Evolutionary conservation across 2,113 vertebrate genomes (phyloP).

Genomic region (Actenoides hombroni): DNA sequence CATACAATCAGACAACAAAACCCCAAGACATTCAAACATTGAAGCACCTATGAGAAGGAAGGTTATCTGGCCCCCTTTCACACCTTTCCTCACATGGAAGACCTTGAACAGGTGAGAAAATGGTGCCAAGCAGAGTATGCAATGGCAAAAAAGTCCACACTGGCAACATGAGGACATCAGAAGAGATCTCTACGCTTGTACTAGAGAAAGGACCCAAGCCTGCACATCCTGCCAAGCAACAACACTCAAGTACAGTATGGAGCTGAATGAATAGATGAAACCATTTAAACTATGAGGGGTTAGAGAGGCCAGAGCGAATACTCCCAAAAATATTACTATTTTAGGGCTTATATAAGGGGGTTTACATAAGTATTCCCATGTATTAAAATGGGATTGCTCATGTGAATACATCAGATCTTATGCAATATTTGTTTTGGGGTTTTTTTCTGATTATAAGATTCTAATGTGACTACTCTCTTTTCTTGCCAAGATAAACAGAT

Average conservation of each 20-base stretch:
- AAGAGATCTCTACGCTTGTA: neutral
- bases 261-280: neutral
- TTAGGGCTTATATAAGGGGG: neutral
- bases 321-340: neutral
- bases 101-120: neutral
- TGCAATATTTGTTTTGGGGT: neutral
- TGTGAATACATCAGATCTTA: neutral
- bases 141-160: neutral
- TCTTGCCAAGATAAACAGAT: neutral
- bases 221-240: neutral
- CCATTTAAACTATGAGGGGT: neutral
- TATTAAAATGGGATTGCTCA: neutral
- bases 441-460: neutral
- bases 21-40: neutral
- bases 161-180: neutral
- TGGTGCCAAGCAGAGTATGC: neutral
- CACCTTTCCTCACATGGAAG: neutral
- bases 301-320: neutral
- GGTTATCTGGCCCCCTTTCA: neutral
- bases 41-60: neutral
- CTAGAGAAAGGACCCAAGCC: neutral
- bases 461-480: neutral
- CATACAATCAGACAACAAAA: neutral
- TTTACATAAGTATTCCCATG: neutral
- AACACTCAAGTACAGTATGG: neutral